phyloP scores from a whole-genome alignment of 2,888 invertebrate species.

The Morpho achilles region DNA sequence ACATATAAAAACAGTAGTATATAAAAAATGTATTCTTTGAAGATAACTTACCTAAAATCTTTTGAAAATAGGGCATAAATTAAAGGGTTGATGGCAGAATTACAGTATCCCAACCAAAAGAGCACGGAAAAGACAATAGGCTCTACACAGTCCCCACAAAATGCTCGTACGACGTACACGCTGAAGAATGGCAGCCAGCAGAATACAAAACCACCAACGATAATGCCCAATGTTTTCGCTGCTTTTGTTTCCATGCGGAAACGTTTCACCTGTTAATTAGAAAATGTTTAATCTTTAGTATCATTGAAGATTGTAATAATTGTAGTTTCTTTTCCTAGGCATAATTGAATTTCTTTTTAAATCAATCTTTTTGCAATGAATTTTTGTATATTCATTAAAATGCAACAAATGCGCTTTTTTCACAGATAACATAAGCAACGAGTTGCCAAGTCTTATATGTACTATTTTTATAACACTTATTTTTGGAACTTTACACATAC shows the following conservation, averaged over 20 bases:
- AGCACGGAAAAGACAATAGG: constrained; percentile 92
- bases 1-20: no score
- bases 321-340: no score
- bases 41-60: constrained; percentile 82
- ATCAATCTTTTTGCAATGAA: no score
- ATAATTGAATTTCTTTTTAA: no score
- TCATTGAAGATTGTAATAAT: no score
- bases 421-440: no score
- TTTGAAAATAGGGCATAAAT: constrained; percentile 97
- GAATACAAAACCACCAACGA: constrained; percentile 97
- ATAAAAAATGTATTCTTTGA: neutral
- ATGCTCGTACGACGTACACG: constrained; percentile 94
- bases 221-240: constrained; percentile 97
- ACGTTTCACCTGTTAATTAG: constrained; percentile 83
- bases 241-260: constrained; percentile 98
- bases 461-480: no score
- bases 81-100: constrained; percentile 96
- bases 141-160: constrained; percentile 91
- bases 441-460: no score
- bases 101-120: constrained; percentile 99
- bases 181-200: constrained; percentile 99
- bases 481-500: no score
- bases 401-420: no score
- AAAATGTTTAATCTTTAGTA: neutral
- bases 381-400: no score